Evolutionary conservation across 2,797 vertebrate species (phyloP).

Genomic region (Austrolebias charrua): DNA sequence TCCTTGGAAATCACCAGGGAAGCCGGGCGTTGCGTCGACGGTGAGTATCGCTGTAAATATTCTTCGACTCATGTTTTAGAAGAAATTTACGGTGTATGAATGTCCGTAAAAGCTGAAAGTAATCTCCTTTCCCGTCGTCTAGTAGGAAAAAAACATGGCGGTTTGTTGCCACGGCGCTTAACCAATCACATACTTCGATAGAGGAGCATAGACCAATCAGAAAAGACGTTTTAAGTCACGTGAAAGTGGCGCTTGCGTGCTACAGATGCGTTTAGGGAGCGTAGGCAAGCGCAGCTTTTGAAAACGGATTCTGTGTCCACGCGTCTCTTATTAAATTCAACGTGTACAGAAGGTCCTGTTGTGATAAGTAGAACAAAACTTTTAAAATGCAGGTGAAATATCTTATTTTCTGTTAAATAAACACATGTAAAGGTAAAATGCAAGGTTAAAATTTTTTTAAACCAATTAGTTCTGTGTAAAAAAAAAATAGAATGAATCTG

Average conservation of each 20-base stretch:
- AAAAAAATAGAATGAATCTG: too few species aligned
- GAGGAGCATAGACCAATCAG: constrained; percentile 68
- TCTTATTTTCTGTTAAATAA: too few species aligned
- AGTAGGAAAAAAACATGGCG: constrained; percentile 77
- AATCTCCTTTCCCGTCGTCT: constrained; percentile 53
- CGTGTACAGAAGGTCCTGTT: too few species aligned
- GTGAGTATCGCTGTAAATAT: not conserved
- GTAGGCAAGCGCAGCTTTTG: not conserved
- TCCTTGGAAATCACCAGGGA: constrained; percentile 20
- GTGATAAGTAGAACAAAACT: too few species aligned
- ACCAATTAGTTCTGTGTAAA: too few species aligned
- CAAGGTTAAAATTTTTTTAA: too few species aligned
- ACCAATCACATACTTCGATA: constrained; percentile 75
- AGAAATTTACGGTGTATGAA: constrained; percentile 17
- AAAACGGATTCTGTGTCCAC: not conserved
- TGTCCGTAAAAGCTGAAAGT: constrained; percentile 41
- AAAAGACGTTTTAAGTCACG: constrained; percentile 77
- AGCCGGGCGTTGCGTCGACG: not conserved
- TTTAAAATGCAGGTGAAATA: too few species aligned
- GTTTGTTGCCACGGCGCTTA: constrained; percentile 68
- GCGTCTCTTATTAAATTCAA: too few species aligned
- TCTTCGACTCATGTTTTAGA: not conserved
- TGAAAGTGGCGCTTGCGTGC: constrained; percentile 54
- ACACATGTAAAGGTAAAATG: too few species aligned
- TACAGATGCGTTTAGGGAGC: not conserved